Evolutionary conservation across 2,888 invertebrate genomes (phyloP).

Genomic region (Drosophila limbata): DNA sequence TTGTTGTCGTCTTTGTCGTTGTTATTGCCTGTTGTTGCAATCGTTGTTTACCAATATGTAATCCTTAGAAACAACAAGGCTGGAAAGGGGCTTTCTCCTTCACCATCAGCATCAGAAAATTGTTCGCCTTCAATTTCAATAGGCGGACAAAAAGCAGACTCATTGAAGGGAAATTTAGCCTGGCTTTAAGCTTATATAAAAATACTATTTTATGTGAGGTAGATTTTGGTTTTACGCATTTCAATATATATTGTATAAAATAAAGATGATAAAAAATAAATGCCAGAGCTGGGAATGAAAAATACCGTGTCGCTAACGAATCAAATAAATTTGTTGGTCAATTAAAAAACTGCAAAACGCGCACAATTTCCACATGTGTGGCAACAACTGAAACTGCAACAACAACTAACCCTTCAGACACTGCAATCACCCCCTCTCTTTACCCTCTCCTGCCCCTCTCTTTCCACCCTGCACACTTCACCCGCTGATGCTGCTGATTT

Average conservation of each 20-base stretch:
- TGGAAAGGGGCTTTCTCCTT: not conserved
- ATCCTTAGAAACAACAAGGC: conserved; percentile 75
- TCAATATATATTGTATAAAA: conserved; percentile 15
- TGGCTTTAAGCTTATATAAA: conserved; percentile 35
- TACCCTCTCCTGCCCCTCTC: conserved; percentile 5
- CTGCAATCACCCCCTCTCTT: conserved; percentile 32
- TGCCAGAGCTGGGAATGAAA: conserved; percentile 31
- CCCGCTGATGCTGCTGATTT: conserved; percentile 74
- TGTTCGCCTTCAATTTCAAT: conserved; percentile 66
- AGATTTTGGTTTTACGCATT: conserved; percentile 4
- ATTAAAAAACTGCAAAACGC: conserved; percentile 85
- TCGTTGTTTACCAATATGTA: conserved; percentile 80
- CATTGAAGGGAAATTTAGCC: not conserved
- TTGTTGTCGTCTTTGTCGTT: conserved; percentile 10
- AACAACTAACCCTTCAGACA: conserved; percentile 32
- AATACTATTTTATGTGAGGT: conserved; percentile 31
- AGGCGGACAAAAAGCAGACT: conserved; percentile 9
- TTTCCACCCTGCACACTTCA: conserved; percentile 12
- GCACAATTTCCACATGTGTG: conserved; percentile 81
- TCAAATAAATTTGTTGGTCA: conserved; percentile 86
- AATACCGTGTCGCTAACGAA: conserved; percentile 83
- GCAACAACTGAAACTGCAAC: conserved; percentile 63
- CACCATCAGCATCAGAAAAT: not conserved
- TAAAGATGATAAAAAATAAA: conserved; percentile 21
- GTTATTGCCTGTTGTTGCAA: conserved; percentile 67